Evolutionary conservation across 2,797 vertebrate species (phyloP).

Genomic region (Sebastes itinus): DNA sequence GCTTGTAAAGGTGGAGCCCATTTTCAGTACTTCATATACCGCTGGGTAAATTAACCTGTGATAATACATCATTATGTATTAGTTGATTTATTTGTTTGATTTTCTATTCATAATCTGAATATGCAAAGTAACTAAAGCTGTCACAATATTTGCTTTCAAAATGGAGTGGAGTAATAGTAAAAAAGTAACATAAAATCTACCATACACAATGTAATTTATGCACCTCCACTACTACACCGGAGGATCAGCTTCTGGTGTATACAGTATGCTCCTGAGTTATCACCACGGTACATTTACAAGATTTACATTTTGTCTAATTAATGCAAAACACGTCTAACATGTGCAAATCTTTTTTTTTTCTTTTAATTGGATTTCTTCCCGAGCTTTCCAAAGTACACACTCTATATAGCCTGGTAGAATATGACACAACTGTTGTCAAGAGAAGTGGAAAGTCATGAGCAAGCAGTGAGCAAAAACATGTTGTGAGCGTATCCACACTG

Average conservation of each 20-base stretch:
- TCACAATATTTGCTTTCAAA: too few species aligned
- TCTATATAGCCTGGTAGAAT: slow-evolving; percentile 8
- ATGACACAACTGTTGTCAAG: slow-evolving; percentile 55
- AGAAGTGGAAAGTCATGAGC: slow-evolving; percentile 70
- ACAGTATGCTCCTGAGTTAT: not conserved
- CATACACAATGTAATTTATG: not conserved
- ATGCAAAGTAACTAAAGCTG: too few species aligned
- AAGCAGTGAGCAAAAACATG: slow-evolving; percentile 64
- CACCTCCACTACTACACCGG: not conserved
- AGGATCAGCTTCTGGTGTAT: not conserved
- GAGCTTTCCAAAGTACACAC: not conserved
- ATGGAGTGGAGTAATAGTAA: too few species aligned
- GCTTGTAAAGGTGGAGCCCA: too few species aligned
- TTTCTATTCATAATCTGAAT: too few species aligned
- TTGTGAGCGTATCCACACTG: slow-evolving; percentile 68
- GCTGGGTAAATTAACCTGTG: too few species aligned
- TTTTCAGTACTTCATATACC: too few species aligned
- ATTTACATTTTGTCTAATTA: slow-evolving; percentile 33
- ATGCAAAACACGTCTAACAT: slow-evolving; percentile 20
- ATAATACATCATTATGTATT: too few species aligned
- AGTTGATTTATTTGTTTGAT: too few species aligned
- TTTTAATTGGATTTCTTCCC: not conserved
- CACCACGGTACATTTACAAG: slow-evolving; percentile 1
- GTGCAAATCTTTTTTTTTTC: not conserved
- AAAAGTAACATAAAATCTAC: not conserved